Percentiles rank a stretch among this genome's conserved stretches.
Conservation (phyloP, 2,797 vertebrate genomes). For the Orientallactaga sibirica region DNA sequence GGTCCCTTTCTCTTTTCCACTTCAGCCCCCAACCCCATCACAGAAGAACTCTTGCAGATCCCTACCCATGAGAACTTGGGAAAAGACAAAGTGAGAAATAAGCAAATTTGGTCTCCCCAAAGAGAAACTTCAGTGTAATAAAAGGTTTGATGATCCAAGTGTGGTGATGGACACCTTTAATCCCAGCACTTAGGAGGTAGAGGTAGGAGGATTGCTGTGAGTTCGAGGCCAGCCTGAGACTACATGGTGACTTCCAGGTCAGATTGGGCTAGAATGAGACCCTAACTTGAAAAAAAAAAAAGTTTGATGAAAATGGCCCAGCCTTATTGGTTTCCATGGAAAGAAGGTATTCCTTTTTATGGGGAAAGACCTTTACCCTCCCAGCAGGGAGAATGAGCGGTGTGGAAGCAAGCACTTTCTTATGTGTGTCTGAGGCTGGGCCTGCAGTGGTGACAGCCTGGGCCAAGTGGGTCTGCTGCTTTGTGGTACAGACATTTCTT, state of each 20-base stretch:
- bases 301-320: background rate
- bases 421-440: background rate
- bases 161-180: too few relatives aligned
- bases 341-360: background rate
- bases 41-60: too few relatives aligned
- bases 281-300: too few relatives aligned
- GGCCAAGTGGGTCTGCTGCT: background rate
- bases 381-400: background rate
- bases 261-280: too few relatives aligned
- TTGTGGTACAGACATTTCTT: background rate
- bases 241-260: too few relatives aligned
- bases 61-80: background rate
- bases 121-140: slow-evolving; percentile 28
- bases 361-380: background rate
- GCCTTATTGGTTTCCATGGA: background rate
- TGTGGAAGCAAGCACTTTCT: background rate
- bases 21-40: background rate
- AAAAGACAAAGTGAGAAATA: slow-evolving; percentile 40
- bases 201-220: too few relatives aligned
- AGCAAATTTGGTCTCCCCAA: slow-evolving; percentile 17
- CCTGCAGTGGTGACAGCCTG: background rate
- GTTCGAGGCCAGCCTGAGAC: too few relatives aligned
- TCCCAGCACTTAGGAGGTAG: too few relatives aligned
- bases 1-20: too few relatives aligned
- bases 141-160: background rate